These are phyloP conservation scores for Rhombomys opimus DNA, from an alignment of 2,113 vertebrate species.

Conservation along the genomic window DNA sequence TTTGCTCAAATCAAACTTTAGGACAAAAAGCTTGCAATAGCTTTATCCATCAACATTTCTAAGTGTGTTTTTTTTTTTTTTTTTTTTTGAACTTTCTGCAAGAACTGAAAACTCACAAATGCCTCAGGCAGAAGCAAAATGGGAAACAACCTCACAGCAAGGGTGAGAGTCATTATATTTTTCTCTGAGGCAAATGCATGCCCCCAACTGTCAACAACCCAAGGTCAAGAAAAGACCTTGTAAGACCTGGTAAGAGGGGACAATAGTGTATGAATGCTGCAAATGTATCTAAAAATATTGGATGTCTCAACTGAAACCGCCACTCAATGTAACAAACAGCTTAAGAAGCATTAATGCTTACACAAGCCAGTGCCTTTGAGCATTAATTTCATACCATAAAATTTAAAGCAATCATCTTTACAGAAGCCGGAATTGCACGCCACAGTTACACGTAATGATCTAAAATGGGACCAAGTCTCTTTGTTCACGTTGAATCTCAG, in stretches of 20 bases:
- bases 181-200: constrained; percentile 63
- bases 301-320: constrained; percentile 39
- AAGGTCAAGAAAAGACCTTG: constrained; percentile 43
- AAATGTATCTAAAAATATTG: constrained; percentile 36
- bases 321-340: background rate
- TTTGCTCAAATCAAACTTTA: constrained; percentile 51
- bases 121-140: constrained; percentile 45
- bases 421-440: background rate
- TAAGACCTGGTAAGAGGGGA: constrained; percentile 36
- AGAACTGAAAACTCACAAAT: constrained; percentile 58
- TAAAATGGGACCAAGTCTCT: background rate
- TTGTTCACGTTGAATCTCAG: background rate
- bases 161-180: constrained; percentile 31
- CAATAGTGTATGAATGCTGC: background rate
- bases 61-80: no score
- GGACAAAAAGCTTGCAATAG: constrained; percentile 30
- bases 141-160: constrained; percentile 52
- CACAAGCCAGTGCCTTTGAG: constrained; percentile 2
- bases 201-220: constrained; percentile 28
- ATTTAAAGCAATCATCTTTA: constrained; percentile 25
- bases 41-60: constrained; percentile 8
- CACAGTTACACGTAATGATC: background rate
- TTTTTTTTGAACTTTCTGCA: background rate
- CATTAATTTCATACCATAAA: constrained; percentile 10
- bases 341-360: constrained; percentile 28